Evolutionary conservation across 2,113 vertebrate genomes (phyloP), one percentile per base, ranked within the genome.

Genomic region (Tapirus terrestris): DNA sequence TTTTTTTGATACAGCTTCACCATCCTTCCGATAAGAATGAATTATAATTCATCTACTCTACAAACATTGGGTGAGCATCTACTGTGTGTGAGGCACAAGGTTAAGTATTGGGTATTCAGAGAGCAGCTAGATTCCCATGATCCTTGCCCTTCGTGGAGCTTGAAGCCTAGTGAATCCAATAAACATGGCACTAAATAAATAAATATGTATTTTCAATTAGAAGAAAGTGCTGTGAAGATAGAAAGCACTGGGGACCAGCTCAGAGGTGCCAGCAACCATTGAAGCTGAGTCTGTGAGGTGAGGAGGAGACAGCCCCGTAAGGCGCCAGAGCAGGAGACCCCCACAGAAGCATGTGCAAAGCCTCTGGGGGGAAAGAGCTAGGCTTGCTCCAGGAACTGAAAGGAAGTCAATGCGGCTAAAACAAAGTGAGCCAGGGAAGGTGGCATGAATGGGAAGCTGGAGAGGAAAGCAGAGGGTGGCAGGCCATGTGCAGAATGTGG

Each of bases 31-130:
- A 36, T 70, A 86, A 77, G 73, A 77, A 67, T 68, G 86, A 80
- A 83, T 76, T 79, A 83, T 81, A 23, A 67, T 89, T 96, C 31
- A 83, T 23, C 96, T 56, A 63, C 23, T 94, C 14, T 83, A 25
- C 23, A 96, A 75, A 51, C 9, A 45, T 73, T 82, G 82, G 33
- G 29, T 77, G n/a, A 82, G 29, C 48, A 36, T 73, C 39, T 75
- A 45, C 36, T 85, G 2, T 73, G 73, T 31, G 6, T 1, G 3
- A 60, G 56, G 6, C 33, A 68, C 16, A 51, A 86, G 27, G 14
- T 25, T 73, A 95, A 92, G 25, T 51, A 63, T 6, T 96, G 11
- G 51, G 2, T 56, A 36, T 94, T 80, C 79, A 58, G 12, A 82
- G 10, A 8, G 60, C 51, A 79, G n/a, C 18, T 67, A 58, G 48